Conservation (phyloP, 1,140 invertebrate genomes). For the Fopius arisanus region DNA sequence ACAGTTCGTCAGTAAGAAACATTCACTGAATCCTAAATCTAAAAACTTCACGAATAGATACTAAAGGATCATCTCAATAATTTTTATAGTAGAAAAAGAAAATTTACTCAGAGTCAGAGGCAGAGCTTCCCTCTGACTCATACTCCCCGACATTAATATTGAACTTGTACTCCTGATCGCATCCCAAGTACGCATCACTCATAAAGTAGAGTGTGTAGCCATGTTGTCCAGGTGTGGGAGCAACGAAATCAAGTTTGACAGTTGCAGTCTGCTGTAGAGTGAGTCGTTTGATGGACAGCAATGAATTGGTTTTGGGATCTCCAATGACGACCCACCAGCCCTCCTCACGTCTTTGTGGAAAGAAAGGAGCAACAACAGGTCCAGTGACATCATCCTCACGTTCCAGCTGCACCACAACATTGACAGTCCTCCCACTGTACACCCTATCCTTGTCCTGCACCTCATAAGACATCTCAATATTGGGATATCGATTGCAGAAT, state of each 20-base stretch:
- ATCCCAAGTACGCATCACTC: slow-evolving; percentile 98
- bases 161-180: slow-evolving; percentile 96
- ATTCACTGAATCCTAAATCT: background rate
- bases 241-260: slow-evolving; percentile 95
- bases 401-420: slow-evolving; percentile 91
- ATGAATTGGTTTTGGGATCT: slow-evolving; percentile 91
- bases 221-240: slow-evolving; percentile 84
- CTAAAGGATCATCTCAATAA: too few relatives aligned
- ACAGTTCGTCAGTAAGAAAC: background rate
- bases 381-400: slow-evolving; percentile 96
- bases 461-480: slow-evolving; percentile 96
- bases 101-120: slow-evolving; percentile 67
- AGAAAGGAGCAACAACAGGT: slow-evolving; percentile 97
- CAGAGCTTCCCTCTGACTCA: slow-evolving; percentile 67
- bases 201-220: slow-evolving; percentile 97
- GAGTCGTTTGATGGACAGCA: slow-evolving; percentile 95
- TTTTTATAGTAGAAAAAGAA: background rate
- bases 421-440: slow-evolving; percentile 81
- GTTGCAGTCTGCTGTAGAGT: slow-evolving; percentile 94
- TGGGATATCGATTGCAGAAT: slow-evolving; percentile 99
- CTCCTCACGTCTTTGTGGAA: slow-evolving; percentile 97
- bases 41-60: background rate
- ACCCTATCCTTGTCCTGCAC: slow-evolving; percentile 84
- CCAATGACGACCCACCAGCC: slow-evolving; percentile 99
- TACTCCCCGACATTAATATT: slow-evolving; percentile 81